A percentile compares a stretch with the other conserved stretches of the same genome.
Evolutionary conservation across 1,140 invertebrate genomes (phyloP).

Genomic region (Drosophila funebris): DNA sequence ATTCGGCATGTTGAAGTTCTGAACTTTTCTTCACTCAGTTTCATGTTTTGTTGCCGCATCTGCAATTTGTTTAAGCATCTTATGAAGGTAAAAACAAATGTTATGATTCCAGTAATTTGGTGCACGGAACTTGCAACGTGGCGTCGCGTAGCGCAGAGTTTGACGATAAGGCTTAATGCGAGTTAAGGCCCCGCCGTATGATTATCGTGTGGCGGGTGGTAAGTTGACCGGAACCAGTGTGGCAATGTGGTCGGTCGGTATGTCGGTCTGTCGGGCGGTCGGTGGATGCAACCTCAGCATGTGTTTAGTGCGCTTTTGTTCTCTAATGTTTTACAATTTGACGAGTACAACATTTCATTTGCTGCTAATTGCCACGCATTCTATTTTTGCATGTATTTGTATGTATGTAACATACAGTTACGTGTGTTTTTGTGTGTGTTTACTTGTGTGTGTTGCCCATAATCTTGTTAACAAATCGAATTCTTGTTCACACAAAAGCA

Average conservation of each 20-base stretch:
- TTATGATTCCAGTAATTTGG: slow-evolving; percentile 53
- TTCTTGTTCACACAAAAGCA: slow-evolving; percentile 83
- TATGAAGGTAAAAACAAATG: slow-evolving; percentile 51
- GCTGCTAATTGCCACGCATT: slow-evolving; percentile 70
- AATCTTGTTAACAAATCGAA: slow-evolving; percentile 84
- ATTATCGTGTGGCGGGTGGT: slow-evolving; percentile 61
- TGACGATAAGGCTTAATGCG: background rate
- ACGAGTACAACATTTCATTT: slow-evolving; percentile 61
- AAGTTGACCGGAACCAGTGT: slow-evolving; percentile 32
- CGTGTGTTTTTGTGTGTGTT: background rate
- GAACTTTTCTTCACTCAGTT: background rate
- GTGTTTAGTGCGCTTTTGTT: slow-evolving; percentile 68
- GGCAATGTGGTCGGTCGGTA: background rate
- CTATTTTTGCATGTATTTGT: slow-evolving; percentile 44
- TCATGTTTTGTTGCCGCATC: background rate
- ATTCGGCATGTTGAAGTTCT: background rate
- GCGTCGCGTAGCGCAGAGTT: too few relatives aligned
- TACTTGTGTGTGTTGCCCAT: slow-evolving; percentile 44
- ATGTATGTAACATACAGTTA: background rate
- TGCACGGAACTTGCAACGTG: slow-evolving; percentile 38
- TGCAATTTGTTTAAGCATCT: slow-evolving; percentile 41
- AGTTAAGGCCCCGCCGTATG: slow-evolving; percentile 33
- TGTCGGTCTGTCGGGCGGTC: background rate
- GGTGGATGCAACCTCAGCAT: slow-evolving; percentile 36
- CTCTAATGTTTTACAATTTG: slow-evolving; percentile 66